phyloP scores from a whole-genome alignment of 2,113 vertebrate genomes.

The Eubucco bourcierii region DNA sequence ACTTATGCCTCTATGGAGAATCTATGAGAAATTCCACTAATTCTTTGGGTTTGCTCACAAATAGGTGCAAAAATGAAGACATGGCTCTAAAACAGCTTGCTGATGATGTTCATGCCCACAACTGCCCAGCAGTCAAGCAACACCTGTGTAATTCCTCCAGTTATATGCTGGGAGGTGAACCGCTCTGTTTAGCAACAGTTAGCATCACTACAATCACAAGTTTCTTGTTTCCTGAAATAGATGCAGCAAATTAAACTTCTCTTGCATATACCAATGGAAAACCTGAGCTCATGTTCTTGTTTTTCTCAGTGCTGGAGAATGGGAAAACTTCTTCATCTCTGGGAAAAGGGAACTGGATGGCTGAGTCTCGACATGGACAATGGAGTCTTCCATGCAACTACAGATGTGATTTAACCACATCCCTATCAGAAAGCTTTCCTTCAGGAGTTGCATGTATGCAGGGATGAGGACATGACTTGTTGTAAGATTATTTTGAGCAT shows the following conservation, averaged over 20 bases:
- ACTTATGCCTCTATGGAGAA: background rate
- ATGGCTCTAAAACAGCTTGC: background rate
- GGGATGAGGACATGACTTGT: background rate
- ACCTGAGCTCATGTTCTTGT: background rate
- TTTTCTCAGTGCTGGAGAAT: background rate
- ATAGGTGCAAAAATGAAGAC: background rate
- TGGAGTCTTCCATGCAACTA: background rate
- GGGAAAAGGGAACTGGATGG: background rate
- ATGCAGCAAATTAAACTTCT: background rate
- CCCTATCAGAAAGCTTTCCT: background rate
- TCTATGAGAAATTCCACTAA: background rate
- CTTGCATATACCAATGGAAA: background rate
- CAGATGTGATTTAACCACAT: background rate
- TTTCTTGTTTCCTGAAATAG: background rate
- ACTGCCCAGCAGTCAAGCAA: background rate
- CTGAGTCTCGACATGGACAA: background rate
- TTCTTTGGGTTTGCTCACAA: background rate
- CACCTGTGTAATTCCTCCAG: background rate
- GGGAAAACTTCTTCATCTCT: background rate
- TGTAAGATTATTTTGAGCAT: background rate
- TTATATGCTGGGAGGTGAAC: background rate
- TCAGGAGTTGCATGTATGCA: accelerated
- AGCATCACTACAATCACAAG: background rate
- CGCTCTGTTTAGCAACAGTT: background rate
- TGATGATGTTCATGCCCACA: background rate